Evolutionary conservation across 1,140 invertebrate genomes (phyloP).

Genomic region (Philotrypesis tridentata): DNA sequence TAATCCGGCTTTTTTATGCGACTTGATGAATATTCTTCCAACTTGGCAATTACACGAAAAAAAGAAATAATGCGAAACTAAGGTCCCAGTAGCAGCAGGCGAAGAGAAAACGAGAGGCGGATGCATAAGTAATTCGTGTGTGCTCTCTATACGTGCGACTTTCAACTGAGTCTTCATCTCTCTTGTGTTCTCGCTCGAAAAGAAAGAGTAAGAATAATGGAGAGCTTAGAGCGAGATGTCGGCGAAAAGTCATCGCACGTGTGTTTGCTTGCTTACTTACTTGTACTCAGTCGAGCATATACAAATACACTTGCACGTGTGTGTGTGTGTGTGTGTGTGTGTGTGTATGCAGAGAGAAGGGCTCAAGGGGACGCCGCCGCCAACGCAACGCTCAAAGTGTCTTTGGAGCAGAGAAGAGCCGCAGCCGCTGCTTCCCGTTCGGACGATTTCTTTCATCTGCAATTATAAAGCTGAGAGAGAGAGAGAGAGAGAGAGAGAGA

Average conservation of each 20-base stretch:
- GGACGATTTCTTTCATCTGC: conserved; percentile 49
- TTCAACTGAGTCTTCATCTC: neutral
- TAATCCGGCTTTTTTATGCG: neutral
- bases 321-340: too few species aligned
- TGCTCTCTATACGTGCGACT: neutral
- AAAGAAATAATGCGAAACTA: neutral
- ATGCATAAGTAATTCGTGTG: neutral
- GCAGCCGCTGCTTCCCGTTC: conserved; percentile 33
- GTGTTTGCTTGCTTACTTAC: conserved; percentile 14
- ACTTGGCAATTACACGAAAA: conserved; percentile 23
- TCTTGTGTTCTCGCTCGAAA: neutral
- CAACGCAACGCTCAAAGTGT: conserved; percentile 24
- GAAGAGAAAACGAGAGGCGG: conserved; percentile 1
- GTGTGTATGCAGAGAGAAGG: neutral
- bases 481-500: neutral
- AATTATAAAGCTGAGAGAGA: conserved; percentile 32
- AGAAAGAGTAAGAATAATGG: conserved; percentile 29
- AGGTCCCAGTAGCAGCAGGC: neutral
- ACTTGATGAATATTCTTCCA: neutral
- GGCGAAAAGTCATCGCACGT: conserved; percentile 36
- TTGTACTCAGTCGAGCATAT: neutral
- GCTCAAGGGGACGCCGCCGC: neutral
- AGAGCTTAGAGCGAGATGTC: conserved; percentile 37
- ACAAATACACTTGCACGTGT: neutral
- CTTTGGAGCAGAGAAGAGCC: conserved; percentile 39